phyloP scores from a whole-genome alignment of 2,888 invertebrate genomes.

The Papilio demoleus region DNA sequence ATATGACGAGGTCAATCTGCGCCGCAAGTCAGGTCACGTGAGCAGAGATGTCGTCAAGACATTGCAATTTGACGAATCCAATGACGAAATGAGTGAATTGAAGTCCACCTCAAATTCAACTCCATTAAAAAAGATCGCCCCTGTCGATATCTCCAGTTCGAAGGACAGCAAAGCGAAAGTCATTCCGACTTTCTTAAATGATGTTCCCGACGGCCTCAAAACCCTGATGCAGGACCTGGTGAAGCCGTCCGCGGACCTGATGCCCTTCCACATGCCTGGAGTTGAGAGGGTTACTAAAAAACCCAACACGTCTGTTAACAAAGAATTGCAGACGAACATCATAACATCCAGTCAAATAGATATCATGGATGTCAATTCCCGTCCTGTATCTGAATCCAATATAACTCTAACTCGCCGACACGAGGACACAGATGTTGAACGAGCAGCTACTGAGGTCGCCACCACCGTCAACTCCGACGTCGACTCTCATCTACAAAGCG shows the following conservation, averaged over 20 bases:
- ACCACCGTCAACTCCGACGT: constrained; percentile 37
- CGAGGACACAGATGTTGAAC: neutral
- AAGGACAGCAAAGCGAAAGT: constrained; percentile 61
- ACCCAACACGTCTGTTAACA: constrained; percentile 57
- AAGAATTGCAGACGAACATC: constrained; percentile 67
- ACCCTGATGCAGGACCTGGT: constrained; percentile 71
- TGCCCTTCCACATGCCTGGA: constrained; percentile 53
- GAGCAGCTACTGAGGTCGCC: neutral
- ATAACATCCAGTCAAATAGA: constrained; percentile 71
- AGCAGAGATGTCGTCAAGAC: constrained; percentile 71
- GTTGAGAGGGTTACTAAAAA: constrained; percentile 44
- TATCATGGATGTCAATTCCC: constrained; percentile 54
- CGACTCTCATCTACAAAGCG: neutral
- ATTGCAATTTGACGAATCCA: constrained; percentile 68
- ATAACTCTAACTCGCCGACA: constrained; percentile 14
- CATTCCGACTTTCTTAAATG: constrained; percentile 65
- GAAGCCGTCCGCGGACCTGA: constrained; percentile 63
- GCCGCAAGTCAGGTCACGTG: constrained; percentile 49
- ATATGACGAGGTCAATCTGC: constrained; percentile 32
- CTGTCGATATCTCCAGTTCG: constrained; percentile 61
- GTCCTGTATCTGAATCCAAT: constrained; percentile 48
- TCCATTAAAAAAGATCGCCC: constrained; percentile 61
- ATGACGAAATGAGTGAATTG: constrained; percentile 52
- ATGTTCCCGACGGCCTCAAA: constrained; percentile 66
- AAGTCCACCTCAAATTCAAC: constrained; percentile 49